Percentiles rank a stretch among this genome's conserved stretches.
These are phyloP conservation scores for Aegithalos caudatus DNA, from an alignment of 2,113 vertebrate genomes.

Conservation along the genomic window DNA sequence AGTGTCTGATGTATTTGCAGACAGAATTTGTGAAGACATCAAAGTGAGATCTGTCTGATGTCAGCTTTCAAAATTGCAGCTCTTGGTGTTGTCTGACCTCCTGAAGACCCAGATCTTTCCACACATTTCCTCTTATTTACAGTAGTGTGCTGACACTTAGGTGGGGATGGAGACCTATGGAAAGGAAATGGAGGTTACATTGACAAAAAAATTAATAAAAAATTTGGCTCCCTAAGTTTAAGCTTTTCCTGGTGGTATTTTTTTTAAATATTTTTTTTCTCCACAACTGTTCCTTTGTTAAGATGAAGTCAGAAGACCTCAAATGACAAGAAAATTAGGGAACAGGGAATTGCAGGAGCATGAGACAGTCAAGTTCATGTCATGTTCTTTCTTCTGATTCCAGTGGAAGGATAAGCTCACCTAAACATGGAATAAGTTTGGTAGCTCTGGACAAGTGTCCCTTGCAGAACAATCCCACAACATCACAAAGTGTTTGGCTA, in stretches of 20 bases:
- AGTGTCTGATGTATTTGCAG: neutral
- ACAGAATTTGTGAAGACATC: neutral
- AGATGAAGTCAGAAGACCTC: neutral
- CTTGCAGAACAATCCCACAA: neutral
- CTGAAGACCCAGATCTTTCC: neutral
- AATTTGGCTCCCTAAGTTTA: neutral
- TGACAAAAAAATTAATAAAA: neutral
- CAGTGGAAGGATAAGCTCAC: neutral
- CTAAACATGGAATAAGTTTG: neutral
- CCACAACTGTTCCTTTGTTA: neutral
- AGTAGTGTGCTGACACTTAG: neutral
- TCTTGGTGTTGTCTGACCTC: neutral
- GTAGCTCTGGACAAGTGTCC: neutral
- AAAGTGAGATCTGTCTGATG: neutral
- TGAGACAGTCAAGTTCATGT: neutral
- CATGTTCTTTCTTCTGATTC: neutral
- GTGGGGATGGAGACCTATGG: neutral
- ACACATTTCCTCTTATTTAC: neutral
- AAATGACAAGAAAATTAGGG: neutral
- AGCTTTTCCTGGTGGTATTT: neutral
- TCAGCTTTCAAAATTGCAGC: neutral
- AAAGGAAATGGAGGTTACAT: neutral
- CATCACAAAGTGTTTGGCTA: neutral
- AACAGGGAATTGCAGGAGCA: neutral
- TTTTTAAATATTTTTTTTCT: neutral